Conservation (phyloP, 2,888 invertebrate species). For the Drosophila neutralis region DNA sequence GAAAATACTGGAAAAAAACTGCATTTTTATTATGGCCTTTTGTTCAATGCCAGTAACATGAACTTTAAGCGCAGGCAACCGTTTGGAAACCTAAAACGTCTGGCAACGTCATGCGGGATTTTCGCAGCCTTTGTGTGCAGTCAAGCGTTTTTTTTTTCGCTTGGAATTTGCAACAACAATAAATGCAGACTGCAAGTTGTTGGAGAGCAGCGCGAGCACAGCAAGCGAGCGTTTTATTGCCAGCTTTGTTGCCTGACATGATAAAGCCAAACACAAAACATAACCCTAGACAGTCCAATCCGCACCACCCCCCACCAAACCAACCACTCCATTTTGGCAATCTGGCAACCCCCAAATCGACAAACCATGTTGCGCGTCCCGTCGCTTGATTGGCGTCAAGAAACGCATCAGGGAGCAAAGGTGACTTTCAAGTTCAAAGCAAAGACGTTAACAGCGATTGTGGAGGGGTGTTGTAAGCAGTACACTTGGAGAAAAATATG, state of each 20-base stretch:
- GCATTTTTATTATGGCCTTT: slow-evolving; percentile 59
- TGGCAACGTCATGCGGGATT: slow-evolving; percentile 37
- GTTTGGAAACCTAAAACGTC: slow-evolving; percentile 70
- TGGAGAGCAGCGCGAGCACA: slow-evolving; percentile 1
- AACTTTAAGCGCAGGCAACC: slow-evolving; percentile 67
- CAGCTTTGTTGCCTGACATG: slow-evolving; percentile 60
- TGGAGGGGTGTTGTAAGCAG: not conserved
- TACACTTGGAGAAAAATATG: not conserved
- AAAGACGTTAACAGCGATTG: slow-evolving; percentile 21
- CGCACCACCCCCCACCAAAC: not conserved
- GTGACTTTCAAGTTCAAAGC: slow-evolving; percentile 73
- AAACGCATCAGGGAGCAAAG: slow-evolving; percentile 69
- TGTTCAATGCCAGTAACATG: slow-evolving; percentile 45
- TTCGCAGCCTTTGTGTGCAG: slow-evolving; percentile 53
- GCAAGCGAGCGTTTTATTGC: slow-evolving; percentile 15
- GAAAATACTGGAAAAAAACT: slow-evolving; percentile 21
- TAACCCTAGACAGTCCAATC: slow-evolving; percentile 16
- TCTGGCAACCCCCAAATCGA: slow-evolving; percentile 3
- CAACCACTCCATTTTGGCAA: not conserved
- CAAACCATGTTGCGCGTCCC: slow-evolving; percentile 13
- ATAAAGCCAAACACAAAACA: slow-evolving; percentile 58
- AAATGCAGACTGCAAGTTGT: slow-evolving; percentile 45
- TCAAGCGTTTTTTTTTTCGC: slow-evolving; percentile 50
- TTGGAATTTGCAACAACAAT: slow-evolving; percentile 75
- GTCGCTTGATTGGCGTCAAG: slow-evolving; percentile 75